phyloP scores from a whole-genome alignment of 2,113 vertebrate species.

The Gallinago jamesoni region DNA sequence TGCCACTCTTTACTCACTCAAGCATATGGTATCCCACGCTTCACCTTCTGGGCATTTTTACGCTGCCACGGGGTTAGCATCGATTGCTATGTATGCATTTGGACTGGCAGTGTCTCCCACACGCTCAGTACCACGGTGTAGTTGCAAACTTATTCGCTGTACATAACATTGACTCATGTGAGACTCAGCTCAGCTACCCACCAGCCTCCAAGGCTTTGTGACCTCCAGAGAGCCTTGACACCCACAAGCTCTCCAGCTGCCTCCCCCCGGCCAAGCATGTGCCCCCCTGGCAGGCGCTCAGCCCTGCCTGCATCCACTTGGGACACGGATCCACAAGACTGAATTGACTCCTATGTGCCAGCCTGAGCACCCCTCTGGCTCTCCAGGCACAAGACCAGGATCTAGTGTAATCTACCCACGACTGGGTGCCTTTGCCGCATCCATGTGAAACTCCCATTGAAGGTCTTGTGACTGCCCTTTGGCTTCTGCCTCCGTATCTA shows the following conservation, averaged over 20 bases:
- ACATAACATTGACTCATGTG: fast-evolving
- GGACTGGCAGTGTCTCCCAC: not conserved
- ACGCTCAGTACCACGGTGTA: not conserved
- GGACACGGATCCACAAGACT: not conserved
- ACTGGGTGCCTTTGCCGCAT: not conserved
- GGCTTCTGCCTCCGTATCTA: not conserved
- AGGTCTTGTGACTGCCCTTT: not conserved
- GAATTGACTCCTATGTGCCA: not conserved
- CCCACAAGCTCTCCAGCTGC: not conserved
- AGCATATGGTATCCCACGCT: not conserved
- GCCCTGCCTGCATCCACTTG: not conserved
- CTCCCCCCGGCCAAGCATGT: not conserved
- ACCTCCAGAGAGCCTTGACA: not conserved
- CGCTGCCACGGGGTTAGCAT: not conserved
- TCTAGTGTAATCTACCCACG: not conserved
- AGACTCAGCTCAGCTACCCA: not conserved
- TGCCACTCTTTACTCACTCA: not conserved
- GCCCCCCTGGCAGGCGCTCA: not conserved
- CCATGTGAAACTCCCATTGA: fast-evolving
- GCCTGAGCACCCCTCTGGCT: not conserved
- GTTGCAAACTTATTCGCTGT: not conserved
- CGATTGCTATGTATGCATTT: not conserved
- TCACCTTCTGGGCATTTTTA: not conserved
- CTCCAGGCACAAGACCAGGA: not conserved
- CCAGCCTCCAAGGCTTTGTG: not conserved